Conservation (phyloP, 2,888 invertebrate species). For the Limnephilus auricula region DNA sequence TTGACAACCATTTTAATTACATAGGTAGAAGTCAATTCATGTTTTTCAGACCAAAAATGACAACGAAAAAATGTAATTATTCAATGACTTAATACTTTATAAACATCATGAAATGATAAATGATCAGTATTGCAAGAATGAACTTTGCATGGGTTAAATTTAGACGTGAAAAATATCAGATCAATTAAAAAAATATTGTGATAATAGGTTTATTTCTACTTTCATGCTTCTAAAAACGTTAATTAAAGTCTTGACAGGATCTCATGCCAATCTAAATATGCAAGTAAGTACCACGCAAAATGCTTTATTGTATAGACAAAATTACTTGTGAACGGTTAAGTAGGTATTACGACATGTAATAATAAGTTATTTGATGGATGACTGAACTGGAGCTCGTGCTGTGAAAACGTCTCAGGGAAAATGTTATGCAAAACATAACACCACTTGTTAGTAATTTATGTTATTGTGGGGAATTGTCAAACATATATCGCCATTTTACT, state of each 20-base stretch:
- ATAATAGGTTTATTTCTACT: background rate
- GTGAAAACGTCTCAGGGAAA: constrained; percentile 9
- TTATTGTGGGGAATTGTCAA: constrained; percentile 34
- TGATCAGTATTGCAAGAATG: background rate
- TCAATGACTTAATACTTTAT: background rate
- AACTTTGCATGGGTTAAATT: background rate
- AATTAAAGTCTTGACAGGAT: background rate
- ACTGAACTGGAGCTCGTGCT: constrained; percentile 25
- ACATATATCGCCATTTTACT: constrained; percentile 30
- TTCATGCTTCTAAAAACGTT: background rate
- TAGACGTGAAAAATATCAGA: background rate
- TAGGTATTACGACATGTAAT: background rate
- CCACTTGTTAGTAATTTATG: constrained; percentile 38
- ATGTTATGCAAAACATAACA: constrained; percentile 37
- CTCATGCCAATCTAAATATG: background rate
- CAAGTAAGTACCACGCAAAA: background rate
- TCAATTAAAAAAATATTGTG: background rate
- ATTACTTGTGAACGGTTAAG: background rate
- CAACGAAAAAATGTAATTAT: background rate
- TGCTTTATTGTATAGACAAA: background rate
- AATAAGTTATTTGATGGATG: background rate
- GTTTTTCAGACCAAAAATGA: background rate
- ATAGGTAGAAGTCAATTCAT: background rate
- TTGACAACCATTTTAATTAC: background rate
- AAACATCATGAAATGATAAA: background rate